These are phyloP conservation scores for Dastarcus helophoroides DNA, from an alignment of 2,888 invertebrate genomes.

Conservation along the genomic window DNA sequence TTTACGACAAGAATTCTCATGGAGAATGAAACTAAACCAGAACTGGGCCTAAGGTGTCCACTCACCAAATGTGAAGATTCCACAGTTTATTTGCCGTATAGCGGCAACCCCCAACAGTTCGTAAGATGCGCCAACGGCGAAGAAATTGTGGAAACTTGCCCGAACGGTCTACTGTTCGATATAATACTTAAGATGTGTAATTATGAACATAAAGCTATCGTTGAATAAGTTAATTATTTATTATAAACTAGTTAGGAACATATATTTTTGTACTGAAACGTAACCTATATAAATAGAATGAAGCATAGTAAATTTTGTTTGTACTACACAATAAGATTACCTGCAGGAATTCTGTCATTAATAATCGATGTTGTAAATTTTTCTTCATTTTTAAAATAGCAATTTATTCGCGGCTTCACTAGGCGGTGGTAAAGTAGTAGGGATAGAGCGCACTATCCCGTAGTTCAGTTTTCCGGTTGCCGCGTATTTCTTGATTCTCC, in stretches of 20 bases:
- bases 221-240: constrained; percentile 3
- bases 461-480: too few species aligned
- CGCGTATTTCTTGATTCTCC: too few species aligned
- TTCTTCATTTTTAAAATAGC: too few species aligned
- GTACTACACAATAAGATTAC: too few species aligned
- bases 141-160: constrained; percentile 12
- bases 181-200: constrained; percentile 10
- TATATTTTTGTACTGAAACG: constrained; percentile 1
- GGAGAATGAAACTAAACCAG: constrained; percentile 1
- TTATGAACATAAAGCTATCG: constrained; percentile 10
- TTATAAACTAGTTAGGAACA: neutral
- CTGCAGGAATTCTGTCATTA: too few species aligned
- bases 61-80: constrained; percentile 11
- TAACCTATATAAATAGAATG: too few species aligned
- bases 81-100: constrained; percentile 12
- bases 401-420: too few species aligned
- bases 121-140: constrained; percentile 12
- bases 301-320: too few species aligned
- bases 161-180: constrained; percentile 13
- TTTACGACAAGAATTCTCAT: too few species aligned
- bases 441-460: too few species aligned
- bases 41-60: constrained; percentile 6
- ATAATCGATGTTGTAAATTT: too few species aligned
- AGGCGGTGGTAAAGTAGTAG: too few species aligned
- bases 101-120: constrained; percentile 8